These are phyloP conservation scores for Hydractinia echinata DNA, from an alignment of 30 jellyfish, hydroid and myxozoan species.

Conservation along the genomic window DNA sequence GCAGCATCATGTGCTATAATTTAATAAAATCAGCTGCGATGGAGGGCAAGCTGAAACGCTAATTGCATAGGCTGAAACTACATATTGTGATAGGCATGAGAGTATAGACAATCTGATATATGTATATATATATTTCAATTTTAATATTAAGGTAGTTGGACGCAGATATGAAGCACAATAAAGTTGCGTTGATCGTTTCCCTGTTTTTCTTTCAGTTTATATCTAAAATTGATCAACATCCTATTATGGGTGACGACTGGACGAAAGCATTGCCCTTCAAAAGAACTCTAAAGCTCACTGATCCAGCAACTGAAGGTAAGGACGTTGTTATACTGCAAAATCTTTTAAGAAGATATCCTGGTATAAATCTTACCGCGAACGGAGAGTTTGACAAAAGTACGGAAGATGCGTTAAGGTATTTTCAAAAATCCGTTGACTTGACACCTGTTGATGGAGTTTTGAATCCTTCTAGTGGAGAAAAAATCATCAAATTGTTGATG, in stretches of 20 bases:
- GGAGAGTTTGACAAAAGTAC: constrained; percentile 51
- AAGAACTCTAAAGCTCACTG: constrained; percentile 36
- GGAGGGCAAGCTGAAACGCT: too few species aligned
- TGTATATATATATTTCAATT: too few species aligned
- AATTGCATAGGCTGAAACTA: too few species aligned
- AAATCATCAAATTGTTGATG: constrained; percentile 39
- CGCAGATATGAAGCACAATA: too few species aligned
- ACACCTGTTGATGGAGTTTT: constrained; percentile 44
- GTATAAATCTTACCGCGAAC: constrained; percentile 13
- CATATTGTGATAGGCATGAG: too few species aligned
- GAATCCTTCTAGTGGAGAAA: constrained; percentile 43
- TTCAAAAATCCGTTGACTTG: constrained; percentile 31
- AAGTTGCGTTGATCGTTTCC: too few species aligned
- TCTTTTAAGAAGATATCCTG: constrained; percentile 44
- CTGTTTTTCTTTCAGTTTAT: too few species aligned
- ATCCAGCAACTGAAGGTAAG: constrained; percentile 49
- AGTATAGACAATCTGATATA: too few species aligned
- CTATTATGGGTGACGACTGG: constrained; percentile 3
- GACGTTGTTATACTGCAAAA: constrained; percentile 73
- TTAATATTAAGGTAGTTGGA: too few species aligned
- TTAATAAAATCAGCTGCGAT: too few species aligned
- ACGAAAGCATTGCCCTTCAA: constrained; percentile 43
- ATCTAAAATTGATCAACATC: too few species aligned
- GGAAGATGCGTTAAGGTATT: constrained; percentile 36
- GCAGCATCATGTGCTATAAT: too few species aligned